Base-by-base conservation (phyloP, 2,888 invertebrate genomes). In the Pseudococcus longispinus region DNA sequence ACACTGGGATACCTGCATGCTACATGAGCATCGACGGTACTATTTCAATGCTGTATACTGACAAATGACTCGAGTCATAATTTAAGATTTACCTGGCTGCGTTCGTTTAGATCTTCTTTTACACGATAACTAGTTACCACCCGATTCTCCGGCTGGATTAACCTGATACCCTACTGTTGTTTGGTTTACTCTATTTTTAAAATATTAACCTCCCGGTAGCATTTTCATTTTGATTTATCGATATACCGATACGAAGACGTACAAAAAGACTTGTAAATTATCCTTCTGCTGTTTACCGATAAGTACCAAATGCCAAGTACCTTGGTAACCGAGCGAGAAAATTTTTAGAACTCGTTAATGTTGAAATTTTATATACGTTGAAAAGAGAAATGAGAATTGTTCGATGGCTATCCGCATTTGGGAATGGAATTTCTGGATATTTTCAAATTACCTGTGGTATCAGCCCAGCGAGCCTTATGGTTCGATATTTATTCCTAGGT, bases 151-250 rank as follows among this genome's bases (percentile, higher is more conserved):
- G 18, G 70, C 32, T 74, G 55, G 55, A 51, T 80, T 80, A 86
- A 86, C 86, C 86, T 80, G 86, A 86, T 86, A 86, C 80, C 86
- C 86, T 44, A 86, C 86, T 86, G 86, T 46, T 86, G 80, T 86
- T 86, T 86, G 46, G 84, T 74, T 70, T 86, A 84, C 55, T 86
- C 80, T 51, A 74, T 74, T 85, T 86, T 42, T 80, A 42, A 80
- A 80, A 80, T 80, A 80, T 80, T 74, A 80, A 80, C 77, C 77
- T 80, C 77, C 77, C 77, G 42, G 77, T 80, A 80, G 77, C 77
- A 70, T 42, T 80, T 80, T 80, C 1, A 42, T 8, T 29, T 74
- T 80, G 77, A 80, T 80, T 80, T 80, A 80, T 23, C 1, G 5
- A 23, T 60, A 60, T 23, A 20, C 15, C 8, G 8, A 23, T 20